Percentiles rank a stretch among this genome's conserved stretches.
Conservation (phyloP, 2,888 invertebrate species). For the Chrysolina oricalcia region DNA sequence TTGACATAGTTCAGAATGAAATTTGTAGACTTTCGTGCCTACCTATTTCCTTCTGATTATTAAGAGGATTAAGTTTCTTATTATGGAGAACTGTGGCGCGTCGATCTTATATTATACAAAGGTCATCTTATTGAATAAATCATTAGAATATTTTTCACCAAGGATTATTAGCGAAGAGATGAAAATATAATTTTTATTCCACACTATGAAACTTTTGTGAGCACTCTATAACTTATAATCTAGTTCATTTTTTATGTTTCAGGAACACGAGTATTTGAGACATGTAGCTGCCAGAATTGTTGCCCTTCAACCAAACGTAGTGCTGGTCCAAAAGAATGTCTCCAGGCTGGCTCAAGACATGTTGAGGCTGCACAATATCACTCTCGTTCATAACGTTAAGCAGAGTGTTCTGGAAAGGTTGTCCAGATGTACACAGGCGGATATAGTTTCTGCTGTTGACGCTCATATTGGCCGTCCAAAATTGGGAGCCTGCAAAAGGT, state of each 20-base stretch:
- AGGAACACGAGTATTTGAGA: conserved; percentile 90
- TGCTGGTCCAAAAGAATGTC: conserved; percentile 92
- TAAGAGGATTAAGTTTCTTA: too few relatives aligned
- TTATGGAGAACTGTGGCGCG: too few relatives aligned
- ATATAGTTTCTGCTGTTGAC: conserved; percentile 90
- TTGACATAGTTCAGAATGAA: too few relatives aligned
- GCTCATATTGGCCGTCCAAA: conserved; percentile 87
- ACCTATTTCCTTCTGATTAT: too few relatives aligned
- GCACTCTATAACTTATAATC: too few relatives aligned
- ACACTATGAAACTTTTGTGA: too few relatives aligned
- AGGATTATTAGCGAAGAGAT: too few relatives aligned
- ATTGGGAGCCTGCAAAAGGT: conserved; percentile 88
- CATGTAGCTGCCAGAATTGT: conserved; percentile 90
- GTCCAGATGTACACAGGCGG: conserved; percentile 87
- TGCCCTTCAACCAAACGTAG: conserved; percentile 88
- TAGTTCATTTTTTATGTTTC: conserved; percentile 43
- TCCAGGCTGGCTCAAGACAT: conserved; percentile 90
- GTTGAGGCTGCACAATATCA: conserved; percentile 85
- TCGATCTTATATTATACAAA: too few relatives aligned
- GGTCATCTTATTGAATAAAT: too few relatives aligned
- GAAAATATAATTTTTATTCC: too few relatives aligned
- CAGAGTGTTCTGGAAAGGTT: conserved; percentile 85
- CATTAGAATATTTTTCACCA: too few relatives aligned
- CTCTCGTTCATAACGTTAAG: conserved; percentile 90
- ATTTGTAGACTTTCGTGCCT: too few relatives aligned